These are phyloP conservation scores for Meloe dianella DNA, from an alignment of 2,888 invertebrate genomes.

Conservation along the genomic window DNA sequence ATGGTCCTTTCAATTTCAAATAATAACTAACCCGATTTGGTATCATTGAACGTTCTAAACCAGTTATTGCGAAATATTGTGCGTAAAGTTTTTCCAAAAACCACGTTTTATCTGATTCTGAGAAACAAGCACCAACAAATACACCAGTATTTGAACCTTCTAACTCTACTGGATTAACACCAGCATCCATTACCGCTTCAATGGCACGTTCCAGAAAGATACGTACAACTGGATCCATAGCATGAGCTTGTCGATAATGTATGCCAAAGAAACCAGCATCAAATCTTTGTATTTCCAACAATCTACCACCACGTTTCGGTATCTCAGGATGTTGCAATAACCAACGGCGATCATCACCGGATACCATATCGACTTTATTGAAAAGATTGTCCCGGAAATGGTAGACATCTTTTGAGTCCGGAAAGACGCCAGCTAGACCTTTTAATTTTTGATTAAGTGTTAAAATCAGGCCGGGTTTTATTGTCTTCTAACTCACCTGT, in stretches of 20 bases:
- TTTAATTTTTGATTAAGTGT: background rate
- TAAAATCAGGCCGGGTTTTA: background rate
- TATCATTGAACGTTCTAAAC: conserved; percentile 82
- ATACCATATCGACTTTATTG: conserved; percentile 83
- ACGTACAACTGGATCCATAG: conserved; percentile 65
- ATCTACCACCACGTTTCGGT: conserved; percentile 57
- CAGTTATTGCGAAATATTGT: conserved; percentile 62
- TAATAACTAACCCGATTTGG: conserved; percentile 90
- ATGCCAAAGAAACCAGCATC: conserved; percentile 65
- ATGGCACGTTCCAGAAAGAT: conserved; percentile 66
- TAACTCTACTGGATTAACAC: conserved; percentile 71
- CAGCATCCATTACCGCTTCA: conserved; percentile 69
- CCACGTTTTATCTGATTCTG: conserved; percentile 78
- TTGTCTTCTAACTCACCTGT: conserved; percentile 59
- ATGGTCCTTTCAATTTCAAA: conserved; percentile 87
- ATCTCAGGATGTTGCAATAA: conserved; percentile 67
- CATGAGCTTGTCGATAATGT: conserved; percentile 70
- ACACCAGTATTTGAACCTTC: conserved; percentile 79
- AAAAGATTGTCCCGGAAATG: conserved; percentile 75
- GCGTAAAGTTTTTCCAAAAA: conserved; percentile 73
- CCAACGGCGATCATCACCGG: conserved; percentile 81
- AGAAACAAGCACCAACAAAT: conserved; percentile 78
- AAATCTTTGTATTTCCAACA: conserved; percentile 58
- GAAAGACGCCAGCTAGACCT: conserved; percentile 72
- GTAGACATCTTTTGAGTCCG: conserved; percentile 75